Conservation (phyloP, 2,113 vertebrate species). For the Mustela lutreola region DNA sequence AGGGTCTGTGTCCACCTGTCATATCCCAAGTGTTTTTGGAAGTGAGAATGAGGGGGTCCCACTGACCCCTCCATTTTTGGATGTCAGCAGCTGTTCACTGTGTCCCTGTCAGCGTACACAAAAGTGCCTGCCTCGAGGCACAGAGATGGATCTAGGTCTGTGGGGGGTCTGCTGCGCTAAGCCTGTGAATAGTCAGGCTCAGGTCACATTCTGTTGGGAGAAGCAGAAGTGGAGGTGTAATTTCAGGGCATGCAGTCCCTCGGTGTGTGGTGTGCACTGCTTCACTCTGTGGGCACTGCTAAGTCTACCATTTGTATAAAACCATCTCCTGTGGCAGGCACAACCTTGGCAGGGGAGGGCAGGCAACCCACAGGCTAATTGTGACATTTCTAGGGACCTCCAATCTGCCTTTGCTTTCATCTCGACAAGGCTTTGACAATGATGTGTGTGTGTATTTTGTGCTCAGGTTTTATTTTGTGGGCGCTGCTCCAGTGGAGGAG, state of each 20-base stretch:
- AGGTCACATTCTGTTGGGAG: background rate
- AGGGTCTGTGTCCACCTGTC: background rate
- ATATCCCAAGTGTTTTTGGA: slow-evolving; percentile 46
- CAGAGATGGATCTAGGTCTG: background rate
- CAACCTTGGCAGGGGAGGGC: background rate
- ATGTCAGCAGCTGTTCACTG: slow-evolving; percentile 39
- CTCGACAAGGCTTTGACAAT: background rate
- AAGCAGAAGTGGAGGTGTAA: background rate
- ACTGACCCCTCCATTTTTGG: slow-evolving; percentile 1
- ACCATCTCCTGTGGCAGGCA: background rate
- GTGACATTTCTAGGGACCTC: slow-evolving; percentile 28
- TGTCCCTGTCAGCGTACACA: background rate
- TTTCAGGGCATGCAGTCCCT: background rate
- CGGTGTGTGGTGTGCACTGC: background rate
- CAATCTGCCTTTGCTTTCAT: background rate
- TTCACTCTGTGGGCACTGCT: background rate
- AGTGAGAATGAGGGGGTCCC: slow-evolving; percentile 22
- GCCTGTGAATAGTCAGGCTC: background rate
- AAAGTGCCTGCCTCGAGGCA: background rate
- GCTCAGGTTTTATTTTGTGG: slow-evolving; percentile 51
- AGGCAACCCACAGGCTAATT: background rate
- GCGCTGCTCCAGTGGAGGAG: slow-evolving; percentile 42
- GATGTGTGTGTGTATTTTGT: background rate
- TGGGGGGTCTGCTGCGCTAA: background rate
- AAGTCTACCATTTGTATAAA: background rate